Evolutionary conservation across 2,888 invertebrate species (phyloP).

Genomic region (Arrhopalites spinosus): DNA sequence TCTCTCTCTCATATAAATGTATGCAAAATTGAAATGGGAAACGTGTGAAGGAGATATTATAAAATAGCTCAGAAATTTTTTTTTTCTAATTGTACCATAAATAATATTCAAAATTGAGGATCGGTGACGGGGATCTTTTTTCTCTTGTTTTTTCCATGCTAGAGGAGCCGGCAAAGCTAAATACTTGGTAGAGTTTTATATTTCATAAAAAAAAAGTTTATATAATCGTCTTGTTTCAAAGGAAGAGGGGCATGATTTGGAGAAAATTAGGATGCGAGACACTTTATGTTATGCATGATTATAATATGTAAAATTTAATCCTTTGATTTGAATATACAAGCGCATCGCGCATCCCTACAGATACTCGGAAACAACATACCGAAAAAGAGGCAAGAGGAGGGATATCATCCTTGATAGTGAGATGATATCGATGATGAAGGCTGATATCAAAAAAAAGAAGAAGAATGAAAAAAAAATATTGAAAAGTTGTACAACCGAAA

Average conservation of each 20-base stretch:
- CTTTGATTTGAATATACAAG: no score
- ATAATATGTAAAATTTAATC: no score
- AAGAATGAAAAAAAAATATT: not conserved
- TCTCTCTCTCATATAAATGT: not conserved
- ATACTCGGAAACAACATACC: not conserved
- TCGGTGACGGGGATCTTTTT: not conserved
- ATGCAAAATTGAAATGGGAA: constrained; percentile 5
- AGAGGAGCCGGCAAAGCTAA: not conserved
- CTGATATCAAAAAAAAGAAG: not conserved
- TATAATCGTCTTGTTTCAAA: no score
- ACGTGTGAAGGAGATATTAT: no score
- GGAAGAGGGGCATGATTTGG: no score
- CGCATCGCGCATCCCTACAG: no score
- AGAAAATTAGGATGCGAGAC: no score
- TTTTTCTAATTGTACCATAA: constrained; percentile 20
- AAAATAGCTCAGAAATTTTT: constrained; percentile 21
- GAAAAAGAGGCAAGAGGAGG: not conserved
- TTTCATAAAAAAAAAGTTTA: no score
- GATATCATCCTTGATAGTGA: not conserved
- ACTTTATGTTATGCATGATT: no score
- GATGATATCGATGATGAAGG: not conserved
- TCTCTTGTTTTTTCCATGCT: not conserved
- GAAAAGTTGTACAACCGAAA: no score
- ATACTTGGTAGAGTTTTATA: no score
- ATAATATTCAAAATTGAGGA: constrained; percentile 13